These are phyloP conservation scores for Notiomystis cincta DNA, from an alignment of 2,113 vertebrate genomes.

Conservation along the genomic window DNA sequence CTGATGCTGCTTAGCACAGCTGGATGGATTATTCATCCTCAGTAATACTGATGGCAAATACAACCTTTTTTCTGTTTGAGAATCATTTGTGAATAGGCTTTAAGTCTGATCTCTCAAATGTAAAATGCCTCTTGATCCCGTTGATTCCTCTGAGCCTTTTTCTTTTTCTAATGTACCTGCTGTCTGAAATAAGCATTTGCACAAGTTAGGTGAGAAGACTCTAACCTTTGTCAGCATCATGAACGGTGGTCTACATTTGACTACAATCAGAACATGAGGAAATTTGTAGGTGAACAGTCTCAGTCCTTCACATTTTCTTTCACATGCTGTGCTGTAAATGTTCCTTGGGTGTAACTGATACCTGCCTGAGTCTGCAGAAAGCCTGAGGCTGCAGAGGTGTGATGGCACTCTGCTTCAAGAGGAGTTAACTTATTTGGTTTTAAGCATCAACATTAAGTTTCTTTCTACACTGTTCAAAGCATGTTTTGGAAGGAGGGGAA, in stretches of 20 bases:
- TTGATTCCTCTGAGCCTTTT: background rate
- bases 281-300: background rate
- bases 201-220: background rate
- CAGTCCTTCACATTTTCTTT: background rate
- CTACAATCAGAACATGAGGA: background rate
- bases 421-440: background rate
- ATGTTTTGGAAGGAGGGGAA: conserved; percentile 2
- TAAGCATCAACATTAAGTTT: background rate
- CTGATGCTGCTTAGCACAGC: conserved; percentile 12
- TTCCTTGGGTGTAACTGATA: background rate
- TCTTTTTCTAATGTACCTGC: background rate
- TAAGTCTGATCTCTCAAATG: background rate
- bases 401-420: background rate
- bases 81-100: conserved; percentile 11
- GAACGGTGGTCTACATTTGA: background rate
- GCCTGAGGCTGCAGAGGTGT: background rate
- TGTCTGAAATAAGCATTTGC: background rate
- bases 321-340: background rate
- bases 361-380: background rate
- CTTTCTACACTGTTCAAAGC: conserved; percentile 19
- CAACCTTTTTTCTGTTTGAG: background rate
- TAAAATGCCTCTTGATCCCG: conserved; percentile 18
- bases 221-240: background rate
- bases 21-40: conserved; percentile 17
- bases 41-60: conserved; percentile 24